Evolutionary conservation across 2,113 vertebrate genomes (phyloP).

Genomic region (Parus major): DNA sequence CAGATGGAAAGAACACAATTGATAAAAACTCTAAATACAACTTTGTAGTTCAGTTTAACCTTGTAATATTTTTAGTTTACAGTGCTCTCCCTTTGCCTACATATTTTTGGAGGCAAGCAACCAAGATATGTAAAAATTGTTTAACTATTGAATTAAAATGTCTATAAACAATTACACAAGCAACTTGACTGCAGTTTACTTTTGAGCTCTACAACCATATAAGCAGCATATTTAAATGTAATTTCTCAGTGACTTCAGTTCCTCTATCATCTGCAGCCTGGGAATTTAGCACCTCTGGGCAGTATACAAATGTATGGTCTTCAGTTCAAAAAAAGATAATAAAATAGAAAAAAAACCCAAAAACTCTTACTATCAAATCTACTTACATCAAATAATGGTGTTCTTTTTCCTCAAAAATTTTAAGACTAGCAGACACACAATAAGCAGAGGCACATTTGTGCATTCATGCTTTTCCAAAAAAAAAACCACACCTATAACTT

Average conservation of each 20-base stretch:
- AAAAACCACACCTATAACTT: constrained; percentile 9
- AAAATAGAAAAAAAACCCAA: fast-evolving
- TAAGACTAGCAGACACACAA: not conserved
- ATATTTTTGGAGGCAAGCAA: not conserved
- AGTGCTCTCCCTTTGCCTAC: not conserved
- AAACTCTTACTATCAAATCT: not conserved
- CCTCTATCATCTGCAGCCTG: not conserved
- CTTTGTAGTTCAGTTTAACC: not conserved
- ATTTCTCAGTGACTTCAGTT: not conserved
- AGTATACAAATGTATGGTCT: not conserved
- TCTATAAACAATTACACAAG: not conserved
- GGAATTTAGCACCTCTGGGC: not conserved
- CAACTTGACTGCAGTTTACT: not conserved
- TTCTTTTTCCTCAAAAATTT: not conserved
- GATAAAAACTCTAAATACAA: not conserved
- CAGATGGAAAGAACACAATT: not conserved
- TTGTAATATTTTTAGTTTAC: not conserved
- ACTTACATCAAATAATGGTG: not conserved
- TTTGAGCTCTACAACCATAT: not conserved
- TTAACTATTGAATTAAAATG: not conserved
- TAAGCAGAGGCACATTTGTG: not conserved
- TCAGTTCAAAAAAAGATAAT: not conserved
- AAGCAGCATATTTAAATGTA: not conserved
- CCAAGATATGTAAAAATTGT: not conserved
- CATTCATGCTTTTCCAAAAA: not conserved